Percentiles rank a stretch among this genome's conserved stretches.
Evolutionary conservation across 2,113 vertebrate species (phyloP).

Genomic region (Oreochromis aureus): DNA sequence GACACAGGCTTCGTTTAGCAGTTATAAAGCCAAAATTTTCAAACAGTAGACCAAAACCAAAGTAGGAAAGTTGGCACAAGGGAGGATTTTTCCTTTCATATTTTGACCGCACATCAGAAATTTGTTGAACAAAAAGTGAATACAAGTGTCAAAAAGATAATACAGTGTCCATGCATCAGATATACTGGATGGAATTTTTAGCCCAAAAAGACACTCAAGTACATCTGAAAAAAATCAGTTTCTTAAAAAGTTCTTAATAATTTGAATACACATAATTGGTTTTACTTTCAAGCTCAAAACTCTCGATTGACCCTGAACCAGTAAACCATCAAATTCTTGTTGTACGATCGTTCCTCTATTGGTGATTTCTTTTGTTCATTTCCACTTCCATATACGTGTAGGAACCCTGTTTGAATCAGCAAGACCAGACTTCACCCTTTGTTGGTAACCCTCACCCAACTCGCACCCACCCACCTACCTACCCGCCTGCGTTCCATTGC

Average conservation of each 20-base stretch:
- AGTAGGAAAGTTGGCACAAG: background rate
- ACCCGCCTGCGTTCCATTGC: background rate
- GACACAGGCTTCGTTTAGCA: background rate
- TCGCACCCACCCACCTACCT: background rate
- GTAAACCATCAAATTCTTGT: background rate
- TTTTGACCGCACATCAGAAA: background rate
- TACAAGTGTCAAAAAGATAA: background rate
- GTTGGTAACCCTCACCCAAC: background rate
- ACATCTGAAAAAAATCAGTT: background rate
- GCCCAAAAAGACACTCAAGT: background rate
- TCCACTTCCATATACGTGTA: background rate
- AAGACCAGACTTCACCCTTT: background rate
- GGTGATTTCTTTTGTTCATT: background rate
- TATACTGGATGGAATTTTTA: background rate
- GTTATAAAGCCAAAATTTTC: background rate
- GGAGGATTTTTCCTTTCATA: slow-evolving; percentile 9
- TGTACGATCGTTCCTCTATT: background rate
- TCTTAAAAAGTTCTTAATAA: background rate
- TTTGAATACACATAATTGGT: background rate
- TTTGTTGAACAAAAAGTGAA: background rate
- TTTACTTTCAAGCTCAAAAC: background rate
- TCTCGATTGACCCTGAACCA: background rate
- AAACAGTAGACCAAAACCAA: background rate
- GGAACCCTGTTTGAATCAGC: slow-evolving; percentile 5
- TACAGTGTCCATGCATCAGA: background rate